Evolutionary conservation across 2,113 vertebrate species (phyloP), one percentile per base, ranked within the genome.

Genomic region (Anas platyrhynchos): DNA sequence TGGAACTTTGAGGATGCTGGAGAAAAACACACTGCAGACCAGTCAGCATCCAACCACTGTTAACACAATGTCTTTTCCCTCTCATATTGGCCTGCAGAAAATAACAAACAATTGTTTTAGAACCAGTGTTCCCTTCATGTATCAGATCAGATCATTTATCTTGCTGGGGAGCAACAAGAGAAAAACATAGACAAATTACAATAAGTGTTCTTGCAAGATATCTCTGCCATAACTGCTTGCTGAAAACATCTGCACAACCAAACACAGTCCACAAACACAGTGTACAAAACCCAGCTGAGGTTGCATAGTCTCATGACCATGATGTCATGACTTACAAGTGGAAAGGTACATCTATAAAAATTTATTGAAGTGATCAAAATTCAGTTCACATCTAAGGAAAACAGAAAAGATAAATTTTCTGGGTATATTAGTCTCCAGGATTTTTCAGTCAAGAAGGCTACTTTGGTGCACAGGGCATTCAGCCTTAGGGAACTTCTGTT

Each of bases 21-120:
- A 91, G 61, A 43, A 88, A 94, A 93, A 18, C 86, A 94, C 73
- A 58, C 80, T 59, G 36, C n/a, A 63, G 65, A 50, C 59, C 46
- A 89, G 56, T 31, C 84, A 20, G 36, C 17, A 17, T 65, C 36
- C 26, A 74, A 61, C 77, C 82, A 79, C 63, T 86, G 38, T 23
- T 89, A 87, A 94, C 50, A 41, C 55, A 77, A 38, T 21, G 43
- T 4, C 41, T 87, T 74, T 94, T 85, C 50, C 88, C 46, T 55
- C 59, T 77, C 59, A 83, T 73, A 50, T 44, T 82, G 83, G 34
- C 27, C 77, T 78, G 83, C 32, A 93, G 86, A 94, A 93, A 95
- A 92, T 75, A 97, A 90, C 31, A 97, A 96, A 96, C 90, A 93
- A 76, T 16, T 79, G 44, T 21, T 94, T 96, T 87, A 79, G 44